Evolutionary conservation across 2,797 vertebrate genomes (phyloP).

Genomic region (Myoxocephalus aenaeus): DNA sequence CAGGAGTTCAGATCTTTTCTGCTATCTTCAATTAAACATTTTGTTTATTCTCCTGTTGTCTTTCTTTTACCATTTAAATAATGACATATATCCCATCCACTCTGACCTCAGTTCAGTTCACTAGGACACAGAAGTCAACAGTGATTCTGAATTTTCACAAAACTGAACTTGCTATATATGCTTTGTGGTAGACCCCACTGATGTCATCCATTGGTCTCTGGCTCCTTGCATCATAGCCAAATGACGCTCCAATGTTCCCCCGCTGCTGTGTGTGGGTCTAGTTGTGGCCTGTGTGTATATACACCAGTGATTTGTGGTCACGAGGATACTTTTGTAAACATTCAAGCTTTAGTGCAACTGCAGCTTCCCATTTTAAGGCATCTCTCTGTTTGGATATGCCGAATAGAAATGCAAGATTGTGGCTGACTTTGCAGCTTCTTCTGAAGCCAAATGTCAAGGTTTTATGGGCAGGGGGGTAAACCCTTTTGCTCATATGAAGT

Average conservation of each 20-base stretch:
- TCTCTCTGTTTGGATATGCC: constrained; percentile 39
- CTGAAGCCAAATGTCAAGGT: too few species aligned
- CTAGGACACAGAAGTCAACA: constrained; percentile 12
- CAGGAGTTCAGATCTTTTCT: background rate
- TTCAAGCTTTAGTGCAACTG: constrained; percentile 56
- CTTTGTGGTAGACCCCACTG: constrained; percentile 53
- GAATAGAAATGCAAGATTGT: constrained; percentile 11
- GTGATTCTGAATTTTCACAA: constrained; percentile 26
- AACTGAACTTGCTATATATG: constrained; percentile 10
- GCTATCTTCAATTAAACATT: background rate
- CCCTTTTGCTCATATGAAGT: background rate
- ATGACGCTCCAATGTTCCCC: constrained; percentile 40
- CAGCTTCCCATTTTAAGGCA: constrained; percentile 59
- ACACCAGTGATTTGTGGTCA: constrained; percentile 64
- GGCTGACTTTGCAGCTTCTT: background rate
- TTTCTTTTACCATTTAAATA: constrained; percentile 6
- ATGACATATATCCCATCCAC: background rate
- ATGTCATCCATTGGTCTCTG: constrained; percentile 58
- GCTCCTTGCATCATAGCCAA: constrained; percentile 48
- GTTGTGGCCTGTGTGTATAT: constrained; percentile 39
- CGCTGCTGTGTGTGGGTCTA: constrained; percentile 38
- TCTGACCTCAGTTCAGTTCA: constrained; percentile 12
- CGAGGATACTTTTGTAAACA: constrained; percentile 59
- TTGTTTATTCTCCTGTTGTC: background rate
- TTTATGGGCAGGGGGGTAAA: too few species aligned